Evolutionary conservation across 2,797 vertebrate species (phyloP).

Genomic region (Rhinatrema bivittatum): DNA sequence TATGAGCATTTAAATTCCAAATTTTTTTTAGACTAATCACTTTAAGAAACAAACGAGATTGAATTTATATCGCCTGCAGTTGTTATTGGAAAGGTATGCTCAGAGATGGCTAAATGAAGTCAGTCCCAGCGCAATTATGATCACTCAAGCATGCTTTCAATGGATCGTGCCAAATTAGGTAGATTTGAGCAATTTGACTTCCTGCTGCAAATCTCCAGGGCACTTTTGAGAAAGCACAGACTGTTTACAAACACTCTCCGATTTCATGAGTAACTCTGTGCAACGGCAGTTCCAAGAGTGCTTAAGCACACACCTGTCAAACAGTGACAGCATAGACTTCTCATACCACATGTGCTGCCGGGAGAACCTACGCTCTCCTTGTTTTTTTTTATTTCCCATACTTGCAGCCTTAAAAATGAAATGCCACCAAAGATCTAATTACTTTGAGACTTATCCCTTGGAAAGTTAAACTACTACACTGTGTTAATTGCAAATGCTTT

Average conservation of each 20-base stretch:
- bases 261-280: conserved; percentile 54
- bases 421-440: conserved; percentile 43
- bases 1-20: conserved; percentile 58
- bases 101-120: conserved; percentile 65
- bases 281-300: conserved; percentile 23
- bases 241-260: conserved; percentile 80
- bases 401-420: conserved; percentile 20
- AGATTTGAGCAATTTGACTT: conserved; percentile 80
- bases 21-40: conserved; percentile 66
- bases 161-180: conserved; percentile 76
- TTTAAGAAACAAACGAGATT: conserved; percentile 61
- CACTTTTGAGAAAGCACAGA: conserved; percentile 78
- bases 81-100: conserved; percentile 66
- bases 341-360: conserved; percentile 30
- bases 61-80: conserved; percentile 63
- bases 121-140: conserved; percentile 67
- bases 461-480: conserved; percentile 29
- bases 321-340: conserved; percentile 29
- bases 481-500: conserved; percentile 33
- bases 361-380: conserved; percentile 6
- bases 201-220: conserved; percentile 66
- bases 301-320: conserved; percentile 65
- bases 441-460: conserved; percentile 9
- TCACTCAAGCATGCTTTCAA: conserved; percentile 70
- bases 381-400: conserved; percentile 12